phyloP scores from a whole-genome alignment of 2,888 invertebrate species.

The Nephrotoma guestfalica region DNA sequence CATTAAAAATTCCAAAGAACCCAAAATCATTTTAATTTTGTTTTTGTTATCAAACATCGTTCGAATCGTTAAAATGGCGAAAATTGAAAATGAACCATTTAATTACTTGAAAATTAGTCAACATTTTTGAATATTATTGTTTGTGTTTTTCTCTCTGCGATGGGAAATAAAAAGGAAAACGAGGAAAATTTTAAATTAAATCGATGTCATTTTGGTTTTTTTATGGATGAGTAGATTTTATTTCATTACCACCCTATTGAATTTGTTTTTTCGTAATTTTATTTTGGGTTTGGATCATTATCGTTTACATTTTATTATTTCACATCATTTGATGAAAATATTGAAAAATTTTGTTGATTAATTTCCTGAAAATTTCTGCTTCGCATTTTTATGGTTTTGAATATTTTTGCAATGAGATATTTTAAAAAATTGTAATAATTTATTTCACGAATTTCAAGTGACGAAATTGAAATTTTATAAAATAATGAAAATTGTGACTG shows the following conservation, averaged over 20 bases:
- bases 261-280: neutral
- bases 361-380: neutral
- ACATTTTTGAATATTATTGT: neutral
- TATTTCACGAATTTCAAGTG: neutral
- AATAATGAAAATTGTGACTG: neutral
- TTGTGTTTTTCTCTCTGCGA: neutral
- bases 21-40: neutral
- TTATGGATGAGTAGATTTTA: neutral
- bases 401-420: neutral
- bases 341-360: neutral
- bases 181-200: neutral
- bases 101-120: neutral
- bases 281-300: neutral
- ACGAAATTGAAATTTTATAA: neutral
- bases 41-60: neutral
- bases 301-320: neutral
- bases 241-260: neutral
- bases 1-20: neutral
- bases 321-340: neutral
- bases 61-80: neutral
- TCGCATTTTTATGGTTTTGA: neutral
- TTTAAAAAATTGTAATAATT: neutral
- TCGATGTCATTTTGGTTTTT: neutral
- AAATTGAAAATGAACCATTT: neutral
- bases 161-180: neutral